phyloP scores from a whole-genome alignment of 2,113 vertebrate species.

The Rana temporaria region DNA sequence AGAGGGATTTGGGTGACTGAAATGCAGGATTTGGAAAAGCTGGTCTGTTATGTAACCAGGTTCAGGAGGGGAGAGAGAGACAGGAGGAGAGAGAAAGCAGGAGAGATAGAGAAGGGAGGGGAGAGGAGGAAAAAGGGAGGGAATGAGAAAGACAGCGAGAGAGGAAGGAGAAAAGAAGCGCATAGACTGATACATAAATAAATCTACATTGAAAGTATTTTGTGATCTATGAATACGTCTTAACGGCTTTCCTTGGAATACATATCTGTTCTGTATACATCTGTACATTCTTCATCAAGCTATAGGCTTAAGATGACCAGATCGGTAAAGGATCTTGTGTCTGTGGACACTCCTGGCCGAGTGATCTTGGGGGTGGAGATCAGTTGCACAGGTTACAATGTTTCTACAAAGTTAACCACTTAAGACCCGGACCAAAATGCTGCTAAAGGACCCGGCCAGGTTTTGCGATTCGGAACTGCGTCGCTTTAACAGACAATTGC shows the following conservation, averaged over 20 bases:
- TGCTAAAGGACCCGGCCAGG: too few species aligned
- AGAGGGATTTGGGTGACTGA: conserved; percentile 58
- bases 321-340: not conserved
- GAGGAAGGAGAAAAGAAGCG: conserved; percentile 13
- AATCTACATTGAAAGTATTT: not conserved
- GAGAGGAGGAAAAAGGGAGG: conserved; percentile 34
- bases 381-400: too few species aligned
- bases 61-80: conserved; percentile 55
- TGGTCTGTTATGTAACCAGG: conserved; percentile 58
- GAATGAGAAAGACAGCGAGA: conserved; percentile 40
- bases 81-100: conserved; percentile 34
- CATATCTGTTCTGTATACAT: not conserved
- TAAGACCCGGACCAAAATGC: too few species aligned
- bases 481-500: too few species aligned
- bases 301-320: too few species aligned
- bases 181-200: conserved; percentile 20
- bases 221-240: not conserved
- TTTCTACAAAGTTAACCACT: too few species aligned
- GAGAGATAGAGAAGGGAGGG: conserved; percentile 34
- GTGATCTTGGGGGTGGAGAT: too few species aligned
- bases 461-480: too few species aligned
- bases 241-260: too few species aligned
- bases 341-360: not conserved
- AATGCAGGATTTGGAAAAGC: conserved; percentile 58
- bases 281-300: not conserved